Base-by-base conservation (phyloP, 2,113 vertebrate genomes). In the Lucifuga dentata region DNA sequence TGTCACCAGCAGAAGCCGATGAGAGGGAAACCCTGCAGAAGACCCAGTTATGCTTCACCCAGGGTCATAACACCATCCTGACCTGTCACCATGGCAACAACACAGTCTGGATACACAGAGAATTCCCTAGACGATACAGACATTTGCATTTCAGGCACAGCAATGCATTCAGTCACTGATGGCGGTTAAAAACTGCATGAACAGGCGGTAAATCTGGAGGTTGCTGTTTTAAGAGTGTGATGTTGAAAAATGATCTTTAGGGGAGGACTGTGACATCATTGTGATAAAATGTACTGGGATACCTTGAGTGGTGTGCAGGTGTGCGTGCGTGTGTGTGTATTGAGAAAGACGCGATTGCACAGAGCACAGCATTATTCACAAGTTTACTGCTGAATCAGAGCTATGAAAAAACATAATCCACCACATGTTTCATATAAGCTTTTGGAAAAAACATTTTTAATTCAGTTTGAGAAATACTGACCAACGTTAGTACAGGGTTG, bases 71-170 rank as follows among this genome's bases (percentile, higher is more conserved):
- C 17, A 26, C 19, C 6, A 15, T 6, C 19, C 11, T 36, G 2
- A n/a, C 44, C 32, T 15, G 59, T 75, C 40, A 8, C 79, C 21
- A 50, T 72, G 75, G 75, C 40, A 78, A 73, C 73, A 62, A 75
- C 67, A 61, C 67, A 77, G 61, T 72, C 46, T 55, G 35, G 32
- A 23, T 38, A 65, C 61, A 68, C 59, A 43, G 12, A 55, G n/a
- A 29, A 7, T 29, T 29, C 26, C 26, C 26, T 29, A 29, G 26
- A 29, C 26, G 26, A 29, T n/a, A n/a, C n/a, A n/a, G n/a, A n/a
- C n/a, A n/a, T n/a, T n/a, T n/a, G n/a, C n/a, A n/a, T n/a, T n/a
- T n/a, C n/a, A n/a, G n/a, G n/a, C n/a, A n/a, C n/a, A n/a, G n/a
- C n/a, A n/a, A n/a, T n/a, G n/a, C n/a, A n/a, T n/a, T n/a, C n/a